phyloP scores from a whole-genome alignment of 2,888 invertebrate species.

The Cantharis lateralis region DNA sequence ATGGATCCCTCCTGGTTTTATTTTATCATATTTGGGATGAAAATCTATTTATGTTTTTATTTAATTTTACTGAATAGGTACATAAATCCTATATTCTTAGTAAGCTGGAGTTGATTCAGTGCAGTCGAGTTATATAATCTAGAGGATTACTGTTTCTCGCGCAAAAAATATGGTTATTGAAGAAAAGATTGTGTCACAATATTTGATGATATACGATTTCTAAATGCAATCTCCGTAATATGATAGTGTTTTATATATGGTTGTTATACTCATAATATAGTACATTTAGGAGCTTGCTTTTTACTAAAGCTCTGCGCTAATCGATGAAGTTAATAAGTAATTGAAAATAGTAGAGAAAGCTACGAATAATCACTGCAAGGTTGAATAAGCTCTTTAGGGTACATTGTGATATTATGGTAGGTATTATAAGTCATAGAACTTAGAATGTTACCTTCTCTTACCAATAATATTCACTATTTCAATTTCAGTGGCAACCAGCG shows the following conservation, averaged over 20 bases:
- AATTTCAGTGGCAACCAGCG: too few relatives aligned
- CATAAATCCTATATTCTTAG: not conserved
- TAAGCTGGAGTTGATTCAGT: not conserved
- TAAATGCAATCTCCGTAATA: slow-evolving; percentile 20
- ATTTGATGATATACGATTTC: slow-evolving; percentile 28
- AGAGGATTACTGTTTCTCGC: slow-evolving; percentile 20
- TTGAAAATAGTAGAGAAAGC: not conserved
- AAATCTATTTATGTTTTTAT: not conserved
- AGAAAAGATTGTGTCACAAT: slow-evolving; percentile 27
- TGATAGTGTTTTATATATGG: slow-evolving; percentile 25
- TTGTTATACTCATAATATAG: slow-evolving; percentile 1
- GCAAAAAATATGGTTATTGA: slow-evolving; percentile 28
- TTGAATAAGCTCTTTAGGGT: not conserved
- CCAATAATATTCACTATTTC: too few relatives aligned
- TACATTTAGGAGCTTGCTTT: slow-evolving; percentile 8
- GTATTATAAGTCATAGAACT: too few relatives aligned
- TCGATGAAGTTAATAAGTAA: not conserved
- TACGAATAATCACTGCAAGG: not conserved
- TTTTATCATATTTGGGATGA: not conserved
- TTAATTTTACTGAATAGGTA: not conserved
- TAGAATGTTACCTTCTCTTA: too few relatives aligned
- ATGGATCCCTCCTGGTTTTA: not conserved
- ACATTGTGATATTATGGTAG: too few relatives aligned
- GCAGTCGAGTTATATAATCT: not conserved
- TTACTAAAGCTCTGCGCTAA: not conserved